These are phyloP conservation scores for Turnix velox DNA, from an alignment of 2,113 vertebrate genomes.

Conservation along the genomic window DNA sequence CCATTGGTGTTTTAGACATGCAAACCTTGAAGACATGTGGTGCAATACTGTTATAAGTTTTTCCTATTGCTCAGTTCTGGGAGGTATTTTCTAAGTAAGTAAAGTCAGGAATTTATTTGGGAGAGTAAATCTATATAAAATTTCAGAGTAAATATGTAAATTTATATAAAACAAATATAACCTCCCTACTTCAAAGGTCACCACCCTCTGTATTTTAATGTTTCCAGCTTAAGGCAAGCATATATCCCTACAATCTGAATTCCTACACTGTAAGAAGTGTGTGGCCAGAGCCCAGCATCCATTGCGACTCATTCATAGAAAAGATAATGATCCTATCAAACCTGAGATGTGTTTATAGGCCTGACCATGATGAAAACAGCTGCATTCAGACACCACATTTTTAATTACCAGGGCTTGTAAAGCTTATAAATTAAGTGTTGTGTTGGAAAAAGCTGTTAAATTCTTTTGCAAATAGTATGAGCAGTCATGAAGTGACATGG, in stretches of 20 bases:
- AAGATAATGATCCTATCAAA: not conserved
- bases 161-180: not conserved
- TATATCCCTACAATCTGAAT: not conserved
- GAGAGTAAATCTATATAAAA: too few relatives aligned
- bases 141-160: not conserved
- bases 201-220: not conserved
- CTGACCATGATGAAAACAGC: not conserved
- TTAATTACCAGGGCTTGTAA: not conserved
- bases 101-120: not conserved
- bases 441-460: not conserved
- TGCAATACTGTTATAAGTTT: not conserved
- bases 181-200: not conserved
- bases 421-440: not conserved
- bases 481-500: not conserved
- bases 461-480: not conserved
- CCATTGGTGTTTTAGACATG: rapidly evolving
- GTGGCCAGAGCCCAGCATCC: not conserved
- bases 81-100: not conserved
- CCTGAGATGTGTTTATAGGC: not conserved
- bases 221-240: not conserved
- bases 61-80: rapidly evolving
- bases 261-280: not conserved
- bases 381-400: not conserved
- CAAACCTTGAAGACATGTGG: not conserved
- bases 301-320: not conserved